Conservation (phyloP, 2,797 vertebrate genomes). For the Tapera naevia region DNA sequence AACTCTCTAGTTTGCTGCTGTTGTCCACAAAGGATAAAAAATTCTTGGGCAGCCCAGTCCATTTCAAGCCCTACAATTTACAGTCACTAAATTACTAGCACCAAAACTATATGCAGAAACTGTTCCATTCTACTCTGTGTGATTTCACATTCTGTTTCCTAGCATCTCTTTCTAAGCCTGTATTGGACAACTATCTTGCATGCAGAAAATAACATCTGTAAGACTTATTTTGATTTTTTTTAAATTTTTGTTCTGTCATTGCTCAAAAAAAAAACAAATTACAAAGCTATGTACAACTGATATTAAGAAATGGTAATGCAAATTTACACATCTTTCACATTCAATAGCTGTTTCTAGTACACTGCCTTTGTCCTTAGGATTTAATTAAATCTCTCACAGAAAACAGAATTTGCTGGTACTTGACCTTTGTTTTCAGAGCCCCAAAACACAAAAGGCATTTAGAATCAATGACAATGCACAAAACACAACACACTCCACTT, state of each 20-base stretch:
- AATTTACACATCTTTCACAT: constrained; percentile 20
- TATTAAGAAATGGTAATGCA: neutral
- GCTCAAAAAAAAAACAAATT: neutral
- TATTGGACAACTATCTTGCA: neutral
- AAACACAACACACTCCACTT: constrained; percentile 25
- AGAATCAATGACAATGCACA: constrained; percentile 65
- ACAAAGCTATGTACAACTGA: neutral
- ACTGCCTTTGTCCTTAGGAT: constrained; percentile 64
- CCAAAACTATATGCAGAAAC: neutral
- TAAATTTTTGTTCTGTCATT: neutral
- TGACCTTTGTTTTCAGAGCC: constrained; percentile 62
- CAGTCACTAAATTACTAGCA: neutral
- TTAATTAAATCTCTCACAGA: constrained; percentile 58
- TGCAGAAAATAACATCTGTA: neutral
- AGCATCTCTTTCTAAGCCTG: neutral
- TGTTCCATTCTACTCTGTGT: neutral
- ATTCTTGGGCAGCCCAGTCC: neutral
- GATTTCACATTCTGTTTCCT: neutral
- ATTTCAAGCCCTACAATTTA: neutral
- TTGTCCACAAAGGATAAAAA: neutral
- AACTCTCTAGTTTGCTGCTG: neutral
- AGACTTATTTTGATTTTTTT: neutral
- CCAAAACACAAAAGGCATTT: constrained; percentile 57
- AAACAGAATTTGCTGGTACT: constrained; percentile 66
- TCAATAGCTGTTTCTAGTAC: constrained; percentile 47